Conservation (phyloP, 2,888 invertebrate genomes). For the Scaptomyza tumidula region DNA sequence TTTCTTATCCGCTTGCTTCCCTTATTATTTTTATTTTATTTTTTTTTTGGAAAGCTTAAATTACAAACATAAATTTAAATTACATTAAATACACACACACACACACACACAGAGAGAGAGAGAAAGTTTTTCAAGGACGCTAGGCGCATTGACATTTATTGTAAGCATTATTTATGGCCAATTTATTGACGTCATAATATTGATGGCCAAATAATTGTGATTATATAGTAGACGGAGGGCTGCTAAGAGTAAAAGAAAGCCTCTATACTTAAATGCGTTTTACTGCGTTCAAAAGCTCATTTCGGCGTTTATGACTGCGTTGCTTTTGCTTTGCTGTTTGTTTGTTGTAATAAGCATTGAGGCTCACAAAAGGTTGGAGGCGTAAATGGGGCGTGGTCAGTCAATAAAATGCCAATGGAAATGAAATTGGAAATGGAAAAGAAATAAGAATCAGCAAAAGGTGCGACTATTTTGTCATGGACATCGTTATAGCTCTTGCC, state of each 20-base stretch:
- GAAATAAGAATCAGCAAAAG: slow-evolving; percentile 80
- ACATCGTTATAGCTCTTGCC: slow-evolving; percentile 31
- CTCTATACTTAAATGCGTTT: slow-evolving; percentile 45
- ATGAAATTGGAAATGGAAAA: slow-evolving; percentile 68
- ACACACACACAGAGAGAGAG: slow-evolving; percentile 5
- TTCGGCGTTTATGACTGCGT: slow-evolving; percentile 66
- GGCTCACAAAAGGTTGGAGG: slow-evolving; percentile 9
- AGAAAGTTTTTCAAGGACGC: slow-evolving; percentile 57
- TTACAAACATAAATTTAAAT: slow-evolving; percentile 76
- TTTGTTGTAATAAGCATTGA: slow-evolving; percentile 59
- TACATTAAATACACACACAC: slow-evolving; percentile 68
- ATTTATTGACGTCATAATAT: slow-evolving; percentile 73
- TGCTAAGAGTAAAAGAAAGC: no score
- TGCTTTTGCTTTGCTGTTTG: not conserved
- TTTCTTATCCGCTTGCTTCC: not conserved
- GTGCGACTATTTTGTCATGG: slow-evolving; percentile 67
- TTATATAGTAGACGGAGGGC: slow-evolving; percentile 30
- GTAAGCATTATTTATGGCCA: slow-evolving; percentile 65
- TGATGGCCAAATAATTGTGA: slow-evolving; percentile 77
- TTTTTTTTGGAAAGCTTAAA: slow-evolving; percentile 39
- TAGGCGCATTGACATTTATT: slow-evolving; percentile 67
- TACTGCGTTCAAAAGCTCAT: slow-evolving; percentile 63
- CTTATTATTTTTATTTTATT: not conserved
- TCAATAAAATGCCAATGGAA: slow-evolving; percentile 68
- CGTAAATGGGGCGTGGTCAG: slow-evolving; percentile 42